Evolutionary conservation across 2,888 invertebrate genomes (phyloP).

Genomic region (Meteorus colon): DNA sequence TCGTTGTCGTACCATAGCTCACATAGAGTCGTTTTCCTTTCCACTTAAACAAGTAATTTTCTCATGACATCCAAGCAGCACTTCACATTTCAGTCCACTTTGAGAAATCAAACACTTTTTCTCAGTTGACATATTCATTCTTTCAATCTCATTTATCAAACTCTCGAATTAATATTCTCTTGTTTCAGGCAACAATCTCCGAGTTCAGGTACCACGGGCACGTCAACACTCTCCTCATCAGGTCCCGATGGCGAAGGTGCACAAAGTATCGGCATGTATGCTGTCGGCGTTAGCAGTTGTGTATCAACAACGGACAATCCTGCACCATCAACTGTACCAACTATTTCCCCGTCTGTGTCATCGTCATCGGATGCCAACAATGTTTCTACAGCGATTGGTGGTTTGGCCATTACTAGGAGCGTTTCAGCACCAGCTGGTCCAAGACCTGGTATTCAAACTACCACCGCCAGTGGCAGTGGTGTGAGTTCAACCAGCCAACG

Average conservation of each 20-base stretch:
- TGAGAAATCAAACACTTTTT: not conserved
- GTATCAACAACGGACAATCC: slow-evolving; percentile 56
- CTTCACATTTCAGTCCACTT: not conserved
- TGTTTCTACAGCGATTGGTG: slow-evolving; percentile 46
- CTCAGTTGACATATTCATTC: not conserved
- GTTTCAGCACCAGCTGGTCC: slow-evolving; percentile 66
- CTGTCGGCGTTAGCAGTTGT: slow-evolving; percentile 59
- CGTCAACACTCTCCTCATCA: slow-evolving; percentile 66
- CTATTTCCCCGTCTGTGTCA: slow-evolving; percentile 52
- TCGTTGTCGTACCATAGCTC: slow-evolving; percentile 1
- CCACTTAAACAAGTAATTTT: not conserved
- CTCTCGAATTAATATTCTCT: not conserved
- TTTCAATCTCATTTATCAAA: not conserved
- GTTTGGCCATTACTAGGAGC: slow-evolving; percentile 68
- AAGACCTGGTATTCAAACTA: slow-evolving; percentile 64
- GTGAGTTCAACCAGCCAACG: slow-evolving; percentile 72
- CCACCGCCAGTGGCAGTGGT: slow-evolving; percentile 64
- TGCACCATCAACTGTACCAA: slow-evolving; percentile 52
- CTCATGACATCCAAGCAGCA: not conserved
- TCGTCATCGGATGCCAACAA: slow-evolving; percentile 51
- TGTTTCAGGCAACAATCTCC: slow-evolving; percentile 72
- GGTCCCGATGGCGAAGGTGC: slow-evolving; percentile 62
- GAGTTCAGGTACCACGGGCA: slow-evolving; percentile 70
- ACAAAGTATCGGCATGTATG: slow-evolving; percentile 65
- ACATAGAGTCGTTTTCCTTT: slow-evolving; percentile 1